Evolutionary conservation across 2,888 invertebrate genomes (phyloP).

Genomic region (Apotomis capreana): DNA sequence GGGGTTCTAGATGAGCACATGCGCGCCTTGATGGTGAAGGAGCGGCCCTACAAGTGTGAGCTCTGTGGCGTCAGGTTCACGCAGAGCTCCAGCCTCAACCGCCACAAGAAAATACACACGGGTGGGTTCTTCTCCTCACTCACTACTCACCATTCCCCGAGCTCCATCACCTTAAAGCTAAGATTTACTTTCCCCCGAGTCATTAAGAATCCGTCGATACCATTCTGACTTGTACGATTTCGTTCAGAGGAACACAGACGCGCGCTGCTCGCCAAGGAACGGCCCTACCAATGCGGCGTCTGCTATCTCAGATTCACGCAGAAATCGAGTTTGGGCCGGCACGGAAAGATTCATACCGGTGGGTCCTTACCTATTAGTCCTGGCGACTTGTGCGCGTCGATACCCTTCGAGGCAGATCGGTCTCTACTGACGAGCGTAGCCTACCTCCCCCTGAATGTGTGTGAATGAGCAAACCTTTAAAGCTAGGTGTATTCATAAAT

Average conservation of each 20-base stretch:
- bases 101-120: slow-evolving; percentile 88
- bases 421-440: slow-evolving; percentile 60
- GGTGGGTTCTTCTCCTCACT: slow-evolving; percentile 72
- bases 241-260: slow-evolving; percentile 79
- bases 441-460: slow-evolving; percentile 81
- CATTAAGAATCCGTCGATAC: slow-evolving; percentile 45
- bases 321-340: slow-evolving; percentile 87
- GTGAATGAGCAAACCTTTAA: slow-evolving; percentile 66
- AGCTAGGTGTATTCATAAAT: slow-evolving; percentile 63
- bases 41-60: slow-evolving; percentile 86
- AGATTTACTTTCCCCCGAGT: slow-evolving; percentile 45
- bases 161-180: slow-evolving; percentile 51
- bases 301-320: slow-evolving; percentile 87
- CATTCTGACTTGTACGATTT: slow-evolving; percentile 68
- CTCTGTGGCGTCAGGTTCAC: slow-evolving; percentile 88
- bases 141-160: slow-evolving; percentile 47
- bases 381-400: slow-evolving; percentile 69
- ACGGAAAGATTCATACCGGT: slow-evolving; percentile 86
- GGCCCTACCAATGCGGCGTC: slow-evolving; percentile 86
- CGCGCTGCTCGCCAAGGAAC: slow-evolving; percentile 77
- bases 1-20: slow-evolving; percentile 82
- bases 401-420: slow-evolving; percentile 74
- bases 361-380: slow-evolving; percentile 66
- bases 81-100: slow-evolving; percentile 88
- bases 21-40: slow-evolving; percentile 82